phyloP scores from a whole-genome alignment of 2,888 invertebrate species.

The Aphidius colemani region DNA sequence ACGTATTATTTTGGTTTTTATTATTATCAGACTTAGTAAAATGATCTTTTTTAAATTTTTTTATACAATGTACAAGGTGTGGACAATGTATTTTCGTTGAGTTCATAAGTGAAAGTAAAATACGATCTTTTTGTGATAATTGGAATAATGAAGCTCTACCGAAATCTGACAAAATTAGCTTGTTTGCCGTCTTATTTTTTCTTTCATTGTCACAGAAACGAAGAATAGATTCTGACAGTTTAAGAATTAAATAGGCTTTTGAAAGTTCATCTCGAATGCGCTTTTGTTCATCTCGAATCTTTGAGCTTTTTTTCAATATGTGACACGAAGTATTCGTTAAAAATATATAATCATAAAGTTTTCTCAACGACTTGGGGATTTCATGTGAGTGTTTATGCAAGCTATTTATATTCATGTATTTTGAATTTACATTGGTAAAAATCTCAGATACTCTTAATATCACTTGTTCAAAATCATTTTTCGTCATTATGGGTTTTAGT shows the following conservation, averaged over 20 bases:
- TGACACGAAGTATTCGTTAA: conserved; percentile 44
- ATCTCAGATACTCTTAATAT: conserved; percentile 41
- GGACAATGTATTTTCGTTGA: conserved; percentile 59
- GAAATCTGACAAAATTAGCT: conserved; percentile 63
- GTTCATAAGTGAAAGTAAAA: conserved; percentile 64
- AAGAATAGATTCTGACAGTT: conserved; percentile 59
- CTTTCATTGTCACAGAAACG: conserved; percentile 69
- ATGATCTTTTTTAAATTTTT: too few species aligned
- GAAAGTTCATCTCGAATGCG: conserved; percentile 50
- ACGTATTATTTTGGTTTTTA: conserved; percentile 39
- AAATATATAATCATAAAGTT: conserved; percentile 50
- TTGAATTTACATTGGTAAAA: conserved; percentile 29
- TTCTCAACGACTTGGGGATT: conserved; percentile 47
- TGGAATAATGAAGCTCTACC: conserved; percentile 66
- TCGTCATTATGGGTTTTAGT: conserved; percentile 35
- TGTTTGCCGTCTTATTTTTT: conserved; percentile 61
- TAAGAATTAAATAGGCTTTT: conserved; percentile 66
- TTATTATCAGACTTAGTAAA: too few species aligned
- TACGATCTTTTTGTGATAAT: conserved; percentile 60
- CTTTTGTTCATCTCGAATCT: too few species aligned
- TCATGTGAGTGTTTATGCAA: conserved; percentile 45
- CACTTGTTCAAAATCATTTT: conserved; percentile 41
- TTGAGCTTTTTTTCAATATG: conserved; percentile 35
- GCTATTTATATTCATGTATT: conserved; percentile 41
- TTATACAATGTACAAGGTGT: too few species aligned